Evolutionary conservation across 2,888 invertebrate genomes (phyloP).

Genomic region (Chrysolina oricalcia): DNA sequence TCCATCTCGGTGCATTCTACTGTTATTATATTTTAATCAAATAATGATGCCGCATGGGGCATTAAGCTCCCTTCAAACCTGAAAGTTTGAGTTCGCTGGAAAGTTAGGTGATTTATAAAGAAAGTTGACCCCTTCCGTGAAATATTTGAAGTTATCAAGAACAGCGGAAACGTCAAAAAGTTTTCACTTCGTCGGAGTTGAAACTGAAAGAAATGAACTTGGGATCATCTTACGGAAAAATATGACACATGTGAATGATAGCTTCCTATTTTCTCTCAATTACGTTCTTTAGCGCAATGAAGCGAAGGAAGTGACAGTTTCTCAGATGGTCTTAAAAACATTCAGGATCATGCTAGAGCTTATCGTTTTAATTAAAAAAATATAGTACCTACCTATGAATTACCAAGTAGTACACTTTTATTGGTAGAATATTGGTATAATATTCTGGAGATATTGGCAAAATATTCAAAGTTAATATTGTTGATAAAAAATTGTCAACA

Average conservation of each 20-base stretch:
- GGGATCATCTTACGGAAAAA: constrained; percentile 13
- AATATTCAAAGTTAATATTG: too few species aligned
- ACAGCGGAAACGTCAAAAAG: constrained; percentile 34
- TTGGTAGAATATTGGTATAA: too few species aligned
- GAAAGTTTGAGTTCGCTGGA: constrained; percentile 19
- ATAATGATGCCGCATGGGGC: constrained; percentile 1
- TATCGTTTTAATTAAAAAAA: too few species aligned
- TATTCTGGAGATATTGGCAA: too few species aligned
- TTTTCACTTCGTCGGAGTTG: constrained; percentile 39
- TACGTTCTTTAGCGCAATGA: constrained; percentile 2
- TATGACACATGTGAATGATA: constrained; percentile 16
- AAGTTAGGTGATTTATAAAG: constrained; percentile 40
- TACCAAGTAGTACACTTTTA: too few species aligned
- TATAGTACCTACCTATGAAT: too few species aligned
- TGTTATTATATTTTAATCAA: constrained; percentile 17
- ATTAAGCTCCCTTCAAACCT: constrained; percentile 20
- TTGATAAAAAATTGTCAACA: too few species aligned
- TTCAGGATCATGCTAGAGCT: background rate
- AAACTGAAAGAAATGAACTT: constrained; percentile 39
- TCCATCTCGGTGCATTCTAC: background rate
- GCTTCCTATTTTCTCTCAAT: constrained; percentile 4
- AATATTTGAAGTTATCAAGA: constrained; percentile 42
- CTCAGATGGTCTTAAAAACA: background rate
- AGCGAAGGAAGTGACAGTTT: background rate
- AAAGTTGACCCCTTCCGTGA: constrained; percentile 43